phyloP scores from a whole-genome alignment of 1,140 invertebrate genomes.

The Apis laboriosa region DNA sequence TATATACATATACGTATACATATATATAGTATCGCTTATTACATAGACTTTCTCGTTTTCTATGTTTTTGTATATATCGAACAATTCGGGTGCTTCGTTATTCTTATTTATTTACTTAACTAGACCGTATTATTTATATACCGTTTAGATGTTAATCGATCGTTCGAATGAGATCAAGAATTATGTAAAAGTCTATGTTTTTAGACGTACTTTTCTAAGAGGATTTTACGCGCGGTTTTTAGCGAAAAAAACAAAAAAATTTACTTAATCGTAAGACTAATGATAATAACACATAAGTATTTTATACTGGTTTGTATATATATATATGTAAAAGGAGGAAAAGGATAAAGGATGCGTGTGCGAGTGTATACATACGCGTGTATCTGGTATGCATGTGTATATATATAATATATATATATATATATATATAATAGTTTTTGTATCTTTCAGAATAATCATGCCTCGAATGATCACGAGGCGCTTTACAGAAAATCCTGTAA shows the following conservation, averaged over 20 bases:
- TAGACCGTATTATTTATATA: slow-evolving; percentile 70
- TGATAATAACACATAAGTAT: slow-evolving; percentile 14
- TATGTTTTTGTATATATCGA: slow-evolving; percentile 60
- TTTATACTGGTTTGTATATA: slow-evolving; percentile 66
- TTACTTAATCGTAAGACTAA: slow-evolving; percentile 11
- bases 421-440: slow-evolving; percentile 11
- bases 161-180: neutral
- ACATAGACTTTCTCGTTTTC: slow-evolving; percentile 3
- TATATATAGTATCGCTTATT: slow-evolving; percentile 23
- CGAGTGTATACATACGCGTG: neutral
- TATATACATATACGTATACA: neutral
- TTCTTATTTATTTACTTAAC: slow-evolving; percentile 71
- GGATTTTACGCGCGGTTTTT: slow-evolving; percentile 1
- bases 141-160: slow-evolving; percentile 4
- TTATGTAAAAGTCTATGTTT: slow-evolving; percentile 1
- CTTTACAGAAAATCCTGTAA: slow-evolving; percentile 31
- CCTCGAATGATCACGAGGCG: neutral
- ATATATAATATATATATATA: neutral
- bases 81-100: slow-evolving; percentile 25
- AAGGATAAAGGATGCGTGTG: neutral
- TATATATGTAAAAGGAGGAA: slow-evolving; percentile 31
- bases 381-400: neutral
- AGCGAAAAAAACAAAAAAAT: neutral
- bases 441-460: neutral
- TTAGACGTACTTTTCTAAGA: slow-evolving; percentile 29